Evolutionary conservation across 2,113 vertebrate species (phyloP), one percentile per base, ranked within the genome.

Genomic region (Pelodiscus sinensis): DNA sequence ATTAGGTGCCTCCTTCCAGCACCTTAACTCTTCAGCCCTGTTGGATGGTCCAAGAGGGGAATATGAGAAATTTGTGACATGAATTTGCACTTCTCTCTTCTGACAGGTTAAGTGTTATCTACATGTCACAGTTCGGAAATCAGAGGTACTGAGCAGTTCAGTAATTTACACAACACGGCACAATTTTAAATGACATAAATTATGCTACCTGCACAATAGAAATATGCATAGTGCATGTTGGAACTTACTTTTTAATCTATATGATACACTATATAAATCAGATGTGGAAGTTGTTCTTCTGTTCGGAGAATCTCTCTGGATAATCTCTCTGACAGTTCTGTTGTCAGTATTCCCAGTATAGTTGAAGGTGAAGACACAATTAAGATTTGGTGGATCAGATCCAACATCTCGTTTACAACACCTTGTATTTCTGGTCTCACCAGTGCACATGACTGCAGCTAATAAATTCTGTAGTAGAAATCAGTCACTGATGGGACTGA

Each of bases 361-460:
- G 88, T 86, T 73, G 56, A 14, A 75, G 51, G 71, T 80, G 54
- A 35, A 2, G 29, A 65, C 7, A 82, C 50, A 75, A 15, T 29
- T 87, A 50, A 22, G 68, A 79, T 96, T 84, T 93, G 79, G 71
- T 79, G 38, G 91, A 88, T 86, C 83, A 84, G 75, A 90, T 85
- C 71, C 79, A 87, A 21, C 5, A 87, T 94, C 94, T 88, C 71
- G 90, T 92, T 94, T 75, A 86, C 86, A 92, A 22, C 27, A 80
- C 60, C 35, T 81, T 83, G 27, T 91, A 90, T 97, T 86, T 88
- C 86, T 50, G 85, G 79, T 86, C 90, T 93, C 92, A 84, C 87
- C 18, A 55, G 18, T 11, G 65, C 55, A 68, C 1, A 0, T 52
- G 83, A 35, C 9, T 85, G 78, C 1, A 4, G 86, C 56, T 77